Evolutionary conservation across 2,113 vertebrate genomes (phyloP).

Genomic region (Etheostoma cragini): DNA sequence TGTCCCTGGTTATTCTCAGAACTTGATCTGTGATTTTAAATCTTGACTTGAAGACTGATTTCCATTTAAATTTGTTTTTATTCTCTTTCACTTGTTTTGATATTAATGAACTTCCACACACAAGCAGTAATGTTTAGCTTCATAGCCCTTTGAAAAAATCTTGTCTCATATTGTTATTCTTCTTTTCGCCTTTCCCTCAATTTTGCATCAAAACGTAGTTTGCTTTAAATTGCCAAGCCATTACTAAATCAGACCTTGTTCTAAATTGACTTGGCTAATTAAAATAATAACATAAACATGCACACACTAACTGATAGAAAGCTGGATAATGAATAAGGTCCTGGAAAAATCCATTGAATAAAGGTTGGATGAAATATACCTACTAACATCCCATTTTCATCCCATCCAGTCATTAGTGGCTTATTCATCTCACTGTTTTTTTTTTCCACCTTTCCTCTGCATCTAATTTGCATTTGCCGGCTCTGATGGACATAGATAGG

Average conservation of each 20-base stretch:
- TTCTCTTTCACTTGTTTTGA: slow-evolving; percentile 17
- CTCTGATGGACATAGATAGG: slow-evolving; percentile 29
- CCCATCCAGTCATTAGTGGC: slow-evolving; percentile 1
- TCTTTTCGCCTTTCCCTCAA: slow-evolving; percentile 1
- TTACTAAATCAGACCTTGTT: slow-evolving; percentile 15
- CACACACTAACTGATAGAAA: not conserved
- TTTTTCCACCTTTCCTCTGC: not conserved
- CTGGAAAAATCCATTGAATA: not conserved
- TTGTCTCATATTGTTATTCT: slow-evolving; percentile 7
- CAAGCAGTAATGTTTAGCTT: slow-evolving; percentile 11
- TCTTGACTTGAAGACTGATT: slow-evolving; percentile 25
- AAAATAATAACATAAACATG: not conserved
- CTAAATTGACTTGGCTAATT: not conserved
- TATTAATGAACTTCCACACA: slow-evolving; percentile 15
- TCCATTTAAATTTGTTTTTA: slow-evolving; percentile 34
- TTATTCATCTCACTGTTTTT: slow-evolving; percentile 8
- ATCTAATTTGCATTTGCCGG: slow-evolving; percentile 41
- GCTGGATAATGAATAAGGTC: not conserved
- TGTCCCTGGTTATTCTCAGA: not conserved
- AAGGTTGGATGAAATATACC: not conserved
- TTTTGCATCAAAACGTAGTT: not conserved
- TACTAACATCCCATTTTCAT: not conserved
- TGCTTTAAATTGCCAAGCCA: not conserved
- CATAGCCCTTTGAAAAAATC: slow-evolving; percentile 12
- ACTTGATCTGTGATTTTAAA: slow-evolving; percentile 3